phyloP scores from a whole-genome alignment of 2,113 vertebrate species.

The Amphiprion percula region DNA sequence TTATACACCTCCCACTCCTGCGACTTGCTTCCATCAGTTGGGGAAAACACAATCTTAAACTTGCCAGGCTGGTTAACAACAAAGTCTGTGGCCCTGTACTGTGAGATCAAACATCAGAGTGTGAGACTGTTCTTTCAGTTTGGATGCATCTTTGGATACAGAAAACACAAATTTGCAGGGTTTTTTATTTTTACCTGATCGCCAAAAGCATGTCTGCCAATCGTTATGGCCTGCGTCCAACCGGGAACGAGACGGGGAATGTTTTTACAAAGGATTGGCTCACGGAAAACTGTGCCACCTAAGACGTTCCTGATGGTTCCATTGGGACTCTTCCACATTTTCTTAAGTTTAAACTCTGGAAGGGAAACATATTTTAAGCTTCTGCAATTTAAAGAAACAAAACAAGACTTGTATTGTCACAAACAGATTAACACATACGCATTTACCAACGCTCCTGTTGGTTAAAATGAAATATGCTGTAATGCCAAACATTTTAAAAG shows the following conservation, averaged over 20 bases:
- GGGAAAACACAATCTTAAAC: constrained; percentile 91
- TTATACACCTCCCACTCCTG: constrained; percentile 95
- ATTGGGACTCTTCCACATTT: constrained; percentile 99
- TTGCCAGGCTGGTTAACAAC: constrained; percentile 89
- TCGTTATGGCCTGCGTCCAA: constrained; percentile 94
- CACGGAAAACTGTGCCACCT: constrained; percentile 95
- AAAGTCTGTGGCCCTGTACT: constrained; percentile 97
- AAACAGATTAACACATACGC: neutral
- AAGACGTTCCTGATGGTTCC: constrained; percentile 98
- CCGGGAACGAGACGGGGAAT: constrained; percentile 94
- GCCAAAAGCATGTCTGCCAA: constrained; percentile 94
- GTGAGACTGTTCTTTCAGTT: neutral
- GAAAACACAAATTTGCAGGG: neutral
- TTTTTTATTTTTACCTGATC: constrained; percentile 88
- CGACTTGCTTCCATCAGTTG: constrained; percentile 85
- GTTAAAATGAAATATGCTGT: too few species aligned
- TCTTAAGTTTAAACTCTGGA: constrained; percentile 95
- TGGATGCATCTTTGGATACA: neutral
- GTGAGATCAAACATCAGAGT: constrained; percentile 32
- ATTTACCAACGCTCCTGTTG: too few species aligned
- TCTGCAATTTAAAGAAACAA: neutral
- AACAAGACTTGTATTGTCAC: neutral
- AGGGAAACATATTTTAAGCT: neutral
- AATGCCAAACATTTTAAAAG: too few species aligned
- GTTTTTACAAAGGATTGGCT: constrained; percentile 96